Evolutionary conservation across 2,113 vertebrate genomes (phyloP), one percentile per base, ranked within the genome.

Genomic region (Campylomormyrus numenius): DNA sequence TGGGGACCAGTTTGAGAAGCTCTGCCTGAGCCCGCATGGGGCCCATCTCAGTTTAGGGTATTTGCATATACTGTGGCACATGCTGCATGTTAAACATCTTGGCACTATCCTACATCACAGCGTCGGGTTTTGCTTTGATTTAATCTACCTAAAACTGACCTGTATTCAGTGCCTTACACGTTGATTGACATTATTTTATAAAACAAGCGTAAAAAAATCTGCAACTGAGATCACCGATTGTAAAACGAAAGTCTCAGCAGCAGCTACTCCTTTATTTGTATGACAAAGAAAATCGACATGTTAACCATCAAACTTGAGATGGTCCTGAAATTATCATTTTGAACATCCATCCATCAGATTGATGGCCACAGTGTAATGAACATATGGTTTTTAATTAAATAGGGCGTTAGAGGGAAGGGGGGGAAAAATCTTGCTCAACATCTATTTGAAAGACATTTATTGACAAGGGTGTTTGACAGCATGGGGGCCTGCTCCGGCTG

Each of bases 401-500:
- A 17, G 74, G 74, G 31, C 35, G 35, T 19, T 42, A 42, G 1
- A 80, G 27, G 62, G 70, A 77, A 77, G 35, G 13, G 31, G 13
- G 4, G 0, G 3, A 3, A 17, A 77, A 42, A 80, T 80, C 70
- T 39, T 39, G 27, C n/a, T 74, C 80, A n/a, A 48, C 39, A 85
- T 85, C 17, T 48, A 31, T n/a, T 24, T 85, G 39, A 85, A 46
- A 85, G 83, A n/a, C 83, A 46, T 87, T 87, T 87, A 87, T 88
- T 88, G 87, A 88, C 50, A 58, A 74, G 62, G 53, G 56, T 6
- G 5, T 24, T n/a, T 46, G n/a, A 48, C 24, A 15, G 46, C 48
- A 15, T 8, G 88, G 66, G 88, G 6, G 3, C 3, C 3, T 53
- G 35, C 27, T 58, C 52, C 6, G 1, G 19, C 13, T 11, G 11